These are phyloP conservation scores for Manis javanica DNA, from an alignment of 2,797 vertebrate species.

Conservation along the genomic window DNA sequence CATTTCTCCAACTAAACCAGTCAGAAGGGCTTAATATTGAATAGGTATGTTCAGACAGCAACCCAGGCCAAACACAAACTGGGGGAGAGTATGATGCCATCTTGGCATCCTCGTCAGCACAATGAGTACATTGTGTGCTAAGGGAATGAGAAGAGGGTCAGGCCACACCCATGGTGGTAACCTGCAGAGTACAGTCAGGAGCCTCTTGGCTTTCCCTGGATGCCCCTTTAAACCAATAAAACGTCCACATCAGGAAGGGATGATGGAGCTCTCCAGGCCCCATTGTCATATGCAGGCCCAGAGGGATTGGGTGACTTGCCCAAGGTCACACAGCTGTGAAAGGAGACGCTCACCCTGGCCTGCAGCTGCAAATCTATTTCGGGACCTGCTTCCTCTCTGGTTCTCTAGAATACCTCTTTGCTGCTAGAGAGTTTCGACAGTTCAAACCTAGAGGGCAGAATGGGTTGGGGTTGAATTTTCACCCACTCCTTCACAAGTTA, in stretches of 20 bases:
- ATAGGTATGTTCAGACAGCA: not conserved
- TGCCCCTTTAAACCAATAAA: constrained; percentile 19
- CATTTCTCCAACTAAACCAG: not conserved
- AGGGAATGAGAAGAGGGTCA: not conserved
- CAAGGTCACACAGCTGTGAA: constrained; percentile 53
- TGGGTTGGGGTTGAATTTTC: constrained; percentile 40
- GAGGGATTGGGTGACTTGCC: not conserved
- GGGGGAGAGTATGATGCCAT: not conserved
- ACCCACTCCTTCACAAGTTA: not conserved
- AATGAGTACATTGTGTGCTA: no score
- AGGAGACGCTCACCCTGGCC: not conserved
- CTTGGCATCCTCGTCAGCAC: not conserved
- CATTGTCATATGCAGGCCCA: not conserved
- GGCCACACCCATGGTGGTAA: no score
- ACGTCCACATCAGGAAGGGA: not conserved
- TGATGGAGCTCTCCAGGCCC: not conserved
- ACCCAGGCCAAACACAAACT: not conserved
- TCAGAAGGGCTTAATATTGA: not conserved
- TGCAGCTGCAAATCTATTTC: constrained; percentile 40
- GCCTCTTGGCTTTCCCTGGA: not conserved
- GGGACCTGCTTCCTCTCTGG: not conserved
- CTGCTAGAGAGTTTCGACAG: not conserved
- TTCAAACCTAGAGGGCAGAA: constrained; percentile 28
- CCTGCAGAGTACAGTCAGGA: not conserved
- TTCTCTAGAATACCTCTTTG: not conserved